Evolutionary conservation across 2,888 invertebrate genomes (phyloP), one percentile per base, ranked within the genome.

Genomic region (Melanostoma mellinum): DNA sequence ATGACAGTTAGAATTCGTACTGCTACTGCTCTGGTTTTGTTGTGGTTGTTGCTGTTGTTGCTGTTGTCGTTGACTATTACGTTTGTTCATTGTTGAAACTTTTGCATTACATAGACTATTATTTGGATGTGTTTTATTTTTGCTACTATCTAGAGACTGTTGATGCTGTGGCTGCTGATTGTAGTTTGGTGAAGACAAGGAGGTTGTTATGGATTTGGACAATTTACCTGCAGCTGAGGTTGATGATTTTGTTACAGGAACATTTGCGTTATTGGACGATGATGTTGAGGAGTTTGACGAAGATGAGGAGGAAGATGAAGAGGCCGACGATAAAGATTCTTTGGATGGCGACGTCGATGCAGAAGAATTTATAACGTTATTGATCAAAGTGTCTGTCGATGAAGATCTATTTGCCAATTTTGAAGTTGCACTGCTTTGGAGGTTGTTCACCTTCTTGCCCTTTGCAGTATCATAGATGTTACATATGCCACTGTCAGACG

Each of bases 401-500:
- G 81, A 56, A 1, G 73, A 73, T 55, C 63, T 56, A 3, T 68
- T 52, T 6, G 67, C 56, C 58, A 46, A 55, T 65, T 71, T 50
- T 72, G 46, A 58, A 86, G 69, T 73, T 82, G 38, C 85, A 77
- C 30, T 72, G 20, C 38, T 77, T 79, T 63, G 73, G 75, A 86
- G 58, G 53, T 48, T 33, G 8, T 56, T 48, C 56, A 20, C 20
- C 20, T 20, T 53, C 33, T 73, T 82, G 8, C 40, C 65, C 48
- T 71, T 75, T 48, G 52, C 48, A 3, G 69, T 46, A 48, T 53
- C 44, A 65, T 74, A 77, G 42, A 78, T 86, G 33, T 85, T 85
- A 58, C 86, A 87, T 61, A 89, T 88, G 61, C 88, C 90, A 55
- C 89, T 90, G 44, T 90, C 91, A 36, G 78, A 86, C 3, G 89